phyloP scores from a whole-genome alignment of 2,888 invertebrate species.

The Mesorhabditis sp. region DNA sequence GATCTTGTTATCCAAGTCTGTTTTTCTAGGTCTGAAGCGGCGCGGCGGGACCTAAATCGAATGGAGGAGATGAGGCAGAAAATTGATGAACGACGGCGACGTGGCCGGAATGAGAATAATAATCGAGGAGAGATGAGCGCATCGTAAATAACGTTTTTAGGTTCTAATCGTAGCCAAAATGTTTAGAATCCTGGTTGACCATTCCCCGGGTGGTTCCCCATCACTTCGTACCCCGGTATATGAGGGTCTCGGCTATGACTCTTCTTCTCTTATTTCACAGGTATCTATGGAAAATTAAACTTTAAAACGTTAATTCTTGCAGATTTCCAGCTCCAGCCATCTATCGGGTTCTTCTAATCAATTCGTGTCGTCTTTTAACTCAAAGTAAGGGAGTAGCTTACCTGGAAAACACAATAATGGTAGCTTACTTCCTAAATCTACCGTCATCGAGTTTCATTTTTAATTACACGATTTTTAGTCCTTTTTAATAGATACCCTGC shows the following conservation, averaged over 20 bases:
- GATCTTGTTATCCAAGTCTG: conserved; percentile 15
- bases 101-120: background rate
- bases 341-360: background rate
- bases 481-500: too few relatives aligned
- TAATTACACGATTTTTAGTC: too few relatives aligned
- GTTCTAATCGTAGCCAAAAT: background rate
- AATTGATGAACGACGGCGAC: conserved; percentile 41
- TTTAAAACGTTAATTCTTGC: background rate
- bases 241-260: background rate
- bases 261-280: background rate
- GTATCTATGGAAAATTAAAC: background rate
- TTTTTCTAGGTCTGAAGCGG: conserved; percentile 25
- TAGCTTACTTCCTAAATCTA: too few relatives aligned
- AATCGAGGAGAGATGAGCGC: background rate
- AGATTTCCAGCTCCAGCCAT: background rate
- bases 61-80: conserved; percentile 52
- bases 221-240: background rate
- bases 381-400: background rate
- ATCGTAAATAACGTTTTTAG: background rate
- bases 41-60: conserved; percentile 18
- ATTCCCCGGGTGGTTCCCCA: background rate
- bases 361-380: background rate
- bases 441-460: too few relatives aligned
- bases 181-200: background rate
- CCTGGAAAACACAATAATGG: too few relatives aligned